These are phyloP conservation scores for Acarapis woodi DNA, from an alignment of 1,140 invertebrate genomes.

Conservation along the genomic window DNA sequence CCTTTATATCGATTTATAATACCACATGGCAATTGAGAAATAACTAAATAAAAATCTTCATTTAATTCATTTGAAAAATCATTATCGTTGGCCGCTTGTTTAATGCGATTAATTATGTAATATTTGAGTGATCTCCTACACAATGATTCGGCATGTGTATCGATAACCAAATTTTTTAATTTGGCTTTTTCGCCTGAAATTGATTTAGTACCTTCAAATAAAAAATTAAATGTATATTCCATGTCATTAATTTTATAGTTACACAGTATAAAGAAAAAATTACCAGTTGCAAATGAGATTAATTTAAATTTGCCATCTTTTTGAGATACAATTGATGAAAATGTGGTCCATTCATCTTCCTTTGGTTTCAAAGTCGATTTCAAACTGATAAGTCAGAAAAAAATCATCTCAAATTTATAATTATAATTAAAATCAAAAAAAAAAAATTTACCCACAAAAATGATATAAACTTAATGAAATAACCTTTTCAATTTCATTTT, in stretches of 20 bases:
- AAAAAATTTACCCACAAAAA: too few species aligned
- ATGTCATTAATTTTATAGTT: too few species aligned
- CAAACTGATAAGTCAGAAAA: too few species aligned
- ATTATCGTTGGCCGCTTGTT: not conserved
- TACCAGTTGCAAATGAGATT: not conserved
- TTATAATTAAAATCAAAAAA: too few species aligned
- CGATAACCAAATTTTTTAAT: not conserved
- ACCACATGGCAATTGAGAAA: slow-evolving; percentile 4
- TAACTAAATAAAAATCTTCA: not conserved
- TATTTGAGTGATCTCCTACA: not conserved
- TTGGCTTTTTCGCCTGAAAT: not conserved
- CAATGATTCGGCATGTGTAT: slow-evolving; percentile 2
- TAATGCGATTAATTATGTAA: not conserved
- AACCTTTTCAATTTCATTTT: too few species aligned
- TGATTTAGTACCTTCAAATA: slow-evolving; percentile 5
- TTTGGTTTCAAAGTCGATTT: not conserved
- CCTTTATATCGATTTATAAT: slow-evolving; percentile 2
- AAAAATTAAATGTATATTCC: too few species aligned
- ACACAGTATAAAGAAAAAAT: too few species aligned
- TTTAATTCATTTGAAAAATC: not conserved
- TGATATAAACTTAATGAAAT: too few species aligned
- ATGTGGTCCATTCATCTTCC: slow-evolving; percentile 3
- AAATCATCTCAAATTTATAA: too few species aligned
- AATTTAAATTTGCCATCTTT: not conserved
- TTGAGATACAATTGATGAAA: not conserved